Conservation (phyloP, 23 tunicate species). For the Pegea sp. region DNA sequence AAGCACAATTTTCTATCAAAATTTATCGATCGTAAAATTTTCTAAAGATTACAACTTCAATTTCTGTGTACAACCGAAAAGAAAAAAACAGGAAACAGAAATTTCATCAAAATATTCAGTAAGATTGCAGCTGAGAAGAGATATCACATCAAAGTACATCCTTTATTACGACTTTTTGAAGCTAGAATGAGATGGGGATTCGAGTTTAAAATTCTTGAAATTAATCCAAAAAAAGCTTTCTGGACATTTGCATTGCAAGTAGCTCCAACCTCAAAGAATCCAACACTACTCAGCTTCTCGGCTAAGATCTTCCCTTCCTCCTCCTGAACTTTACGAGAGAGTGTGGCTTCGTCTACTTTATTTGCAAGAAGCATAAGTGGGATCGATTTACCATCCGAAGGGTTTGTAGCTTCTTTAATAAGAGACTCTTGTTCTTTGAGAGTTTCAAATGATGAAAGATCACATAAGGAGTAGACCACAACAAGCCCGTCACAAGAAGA, state of each 20-base stretch:
- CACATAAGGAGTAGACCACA: background rate
- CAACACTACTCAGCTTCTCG: conserved; percentile 22
- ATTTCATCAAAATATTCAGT: too few relatives aligned
- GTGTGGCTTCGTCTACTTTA: conserved; percentile 79
- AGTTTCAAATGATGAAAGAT: background rate
- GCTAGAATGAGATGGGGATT: too few relatives aligned
- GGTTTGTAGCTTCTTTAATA: background rate
- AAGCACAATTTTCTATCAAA: too few relatives aligned
- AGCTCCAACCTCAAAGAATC: conserved; percentile 70
- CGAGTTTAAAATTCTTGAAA: too few relatives aligned
- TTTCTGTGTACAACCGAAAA: too few relatives aligned
- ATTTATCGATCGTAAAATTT: too few relatives aligned
- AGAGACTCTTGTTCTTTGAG: background rate
- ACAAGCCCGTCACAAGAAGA: background rate
- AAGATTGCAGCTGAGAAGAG: too few relatives aligned
- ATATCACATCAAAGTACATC: too few relatives aligned
- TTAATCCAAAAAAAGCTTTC: too few relatives aligned
- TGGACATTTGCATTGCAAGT: conserved; percentile 68
- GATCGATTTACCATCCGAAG: conserved; percentile 3
- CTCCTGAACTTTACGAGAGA: conserved; percentile 22
- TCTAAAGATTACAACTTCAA: too few relatives aligned
- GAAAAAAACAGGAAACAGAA: too few relatives aligned
- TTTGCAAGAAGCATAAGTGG: conserved; percentile 66
- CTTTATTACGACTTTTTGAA: too few relatives aligned
- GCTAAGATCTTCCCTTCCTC: conserved; percentile 30